phyloP scores from a whole-genome alignment of 2,888 invertebrate species.

The Oscheius sp. region DNA sequence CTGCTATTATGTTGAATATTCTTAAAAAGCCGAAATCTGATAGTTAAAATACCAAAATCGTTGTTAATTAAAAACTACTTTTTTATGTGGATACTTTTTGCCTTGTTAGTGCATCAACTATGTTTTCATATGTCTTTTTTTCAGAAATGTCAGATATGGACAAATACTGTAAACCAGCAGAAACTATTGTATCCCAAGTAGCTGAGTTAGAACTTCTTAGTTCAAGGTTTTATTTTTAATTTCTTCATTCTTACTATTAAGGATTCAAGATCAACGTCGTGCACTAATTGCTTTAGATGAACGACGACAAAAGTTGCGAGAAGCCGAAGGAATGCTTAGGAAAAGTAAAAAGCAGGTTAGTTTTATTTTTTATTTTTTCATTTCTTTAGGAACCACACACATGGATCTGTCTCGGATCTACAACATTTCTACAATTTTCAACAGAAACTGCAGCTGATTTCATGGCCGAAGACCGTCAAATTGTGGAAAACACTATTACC shows the following conservation, averaged over 20 bases:
- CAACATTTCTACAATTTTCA: constrained; percentile 27
- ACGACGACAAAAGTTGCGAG: constrained; percentile 31
- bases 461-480: constrained; percentile 20
- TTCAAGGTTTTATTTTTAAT: neutral
- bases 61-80: no score
- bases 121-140: no score
- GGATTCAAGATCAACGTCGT: constrained; percentile 22
- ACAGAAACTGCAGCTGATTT: constrained; percentile 19
- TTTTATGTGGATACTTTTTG: no score
- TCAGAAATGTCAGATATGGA: neutral
- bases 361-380: neutral
- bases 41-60: no score
- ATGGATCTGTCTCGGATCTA: constrained; percentile 28
- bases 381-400: constrained; percentile 22
- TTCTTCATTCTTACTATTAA: neutral
- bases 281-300: constrained; percentile 22
- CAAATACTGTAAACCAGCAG: constrained; percentile 11
- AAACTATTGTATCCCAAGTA: constrained; percentile 3
- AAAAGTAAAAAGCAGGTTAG: constrained; percentile 28
- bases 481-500: constrained; percentile 20
- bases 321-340: constrained; percentile 21
- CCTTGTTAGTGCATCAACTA: no score
- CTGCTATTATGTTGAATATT: no score
- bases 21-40: no score
- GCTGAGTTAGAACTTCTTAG: constrained; percentile 13